Base-by-base conservation (phyloP, 2,888 invertebrate genomes). In the Pammene aurita region DNA sequence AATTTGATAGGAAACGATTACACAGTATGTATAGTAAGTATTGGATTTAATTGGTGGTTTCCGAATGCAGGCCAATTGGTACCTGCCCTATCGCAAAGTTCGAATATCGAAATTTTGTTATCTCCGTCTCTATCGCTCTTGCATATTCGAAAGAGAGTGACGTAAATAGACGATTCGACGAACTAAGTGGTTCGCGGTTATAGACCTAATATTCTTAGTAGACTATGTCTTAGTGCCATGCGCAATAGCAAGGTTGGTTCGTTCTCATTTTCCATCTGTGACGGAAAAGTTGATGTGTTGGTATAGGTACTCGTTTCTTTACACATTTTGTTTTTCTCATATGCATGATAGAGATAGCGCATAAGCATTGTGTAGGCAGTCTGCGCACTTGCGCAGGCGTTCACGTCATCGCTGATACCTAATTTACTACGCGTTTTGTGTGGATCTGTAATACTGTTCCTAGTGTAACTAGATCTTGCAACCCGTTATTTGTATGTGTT, bases 221-320 rank as follows among this genome's bases (percentile, higher is more conserved):
- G n/a, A n/a, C n/a, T n/a, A n/a, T n/a, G n/a, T n/a, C 35, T 41
- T 46, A 58, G 42, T 11, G 61, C 44, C 14, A 56, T 68, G 68
- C 63, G 57, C 56, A 68, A 63, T 35, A 63, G 57, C 75, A 77
- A 78, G 77, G 77, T 73, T 75, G 72, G 55, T 73, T 79, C 79
- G 78, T 77, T 80, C 79, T 80, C 76, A 77, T 86, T 89, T 89
- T 84, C 83, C 81, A 71, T 62, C 57, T 64, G 67, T 79, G 78
- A 82, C 78, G 81, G 80, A 74, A 73, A 67, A 66, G 63, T 55
- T 54, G 41, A n/a, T 44, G 26, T 52, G 64, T 42, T 61, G 41
- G 16, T 14, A 52, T n/a, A n/a, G n/a, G n/a, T 55, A 50, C 52
- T 72, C 73, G 71, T 84, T 79, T 74, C 75, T 72, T 71, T 84